Conservation (phyloP, 2,888 invertebrate genomes). For the Ochropacha duplaris region DNA sequence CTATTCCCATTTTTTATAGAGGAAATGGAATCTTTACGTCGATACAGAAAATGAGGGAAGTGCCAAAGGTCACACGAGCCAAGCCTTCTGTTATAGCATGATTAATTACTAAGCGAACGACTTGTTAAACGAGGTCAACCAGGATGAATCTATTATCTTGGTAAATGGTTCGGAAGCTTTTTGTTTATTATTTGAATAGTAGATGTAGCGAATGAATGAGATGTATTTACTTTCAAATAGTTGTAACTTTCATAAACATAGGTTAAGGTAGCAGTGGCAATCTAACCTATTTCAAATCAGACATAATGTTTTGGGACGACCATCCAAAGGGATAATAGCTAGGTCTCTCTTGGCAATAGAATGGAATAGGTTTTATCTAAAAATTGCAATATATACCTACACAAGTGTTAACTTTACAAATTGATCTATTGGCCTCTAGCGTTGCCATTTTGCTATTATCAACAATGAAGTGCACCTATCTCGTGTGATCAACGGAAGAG, state of each 20-base stretch:
- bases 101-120: background rate
- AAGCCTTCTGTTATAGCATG: background rate
- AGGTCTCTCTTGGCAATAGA: too few species aligned
- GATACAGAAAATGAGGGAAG: background rate
- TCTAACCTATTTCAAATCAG: too few species aligned
- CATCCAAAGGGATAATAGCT: too few species aligned
- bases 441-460: conserved; percentile 34
- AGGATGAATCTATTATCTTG: background rate
- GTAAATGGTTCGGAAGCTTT: background rate
- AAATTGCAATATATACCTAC: too few species aligned
- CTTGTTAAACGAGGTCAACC: background rate
- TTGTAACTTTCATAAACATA: too few species aligned
- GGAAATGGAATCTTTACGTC: background rate
- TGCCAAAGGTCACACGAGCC: background rate
- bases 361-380: too few species aligned
- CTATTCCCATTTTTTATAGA: background rate
- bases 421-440: conserved; percentile 40
- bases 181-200: background rate
- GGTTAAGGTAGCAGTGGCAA: too few species aligned
- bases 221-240: too few species aligned
- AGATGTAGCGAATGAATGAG: background rate
- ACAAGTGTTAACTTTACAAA: conserved; percentile 21
- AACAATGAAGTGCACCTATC: conserved; percentile 34
- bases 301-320: too few species aligned
- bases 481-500: conserved; percentile 44